phyloP scores from a whole-genome alignment of 1,140 invertebrate species.

The Sminthurides bifidus region DNA sequence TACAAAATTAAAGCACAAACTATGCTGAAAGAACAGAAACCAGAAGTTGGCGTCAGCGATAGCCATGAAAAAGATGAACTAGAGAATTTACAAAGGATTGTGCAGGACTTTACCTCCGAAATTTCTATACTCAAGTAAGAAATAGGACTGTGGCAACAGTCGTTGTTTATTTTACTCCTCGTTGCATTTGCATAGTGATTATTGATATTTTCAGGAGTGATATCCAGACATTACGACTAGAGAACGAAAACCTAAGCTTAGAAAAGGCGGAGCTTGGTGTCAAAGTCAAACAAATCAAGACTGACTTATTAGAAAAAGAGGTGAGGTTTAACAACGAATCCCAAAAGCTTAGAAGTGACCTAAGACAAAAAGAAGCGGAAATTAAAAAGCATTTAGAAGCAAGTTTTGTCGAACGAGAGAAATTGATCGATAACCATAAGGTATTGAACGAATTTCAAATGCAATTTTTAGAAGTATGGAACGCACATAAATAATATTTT shows the following conservation, averaged over 20 bases:
- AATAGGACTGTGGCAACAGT: neutral
- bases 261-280: constrained; percentile 25
- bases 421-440: too few species aligned
- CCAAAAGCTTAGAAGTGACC: constrained; percentile 15
- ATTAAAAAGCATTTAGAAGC: constrained; percentile 6
- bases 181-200: neutral
- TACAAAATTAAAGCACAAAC: constrained; percentile 30
- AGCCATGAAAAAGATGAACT: constrained; percentile 21
- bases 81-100: constrained; percentile 30
- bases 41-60: neutral
- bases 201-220: constrained; percentile 21
- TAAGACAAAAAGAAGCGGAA: constrained; percentile 15
- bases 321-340: constrained; percentile 17
- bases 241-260: constrained; percentile 28
- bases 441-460: too few species aligned
- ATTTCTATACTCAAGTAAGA: constrained; percentile 29
- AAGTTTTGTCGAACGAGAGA: constrained; percentile 13
- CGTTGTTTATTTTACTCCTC: neutral
- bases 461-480: too few species aligned
- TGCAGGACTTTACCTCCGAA: constrained; percentile 31
- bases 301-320: constrained; percentile 23
- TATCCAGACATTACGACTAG: constrained; percentile 21
- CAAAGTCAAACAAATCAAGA: constrained; percentile 23
- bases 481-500: too few species aligned
- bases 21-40: constrained; percentile 29